Base-by-base conservation (phyloP, 2,888 invertebrate genomes). In the Eilema caniola region DNA sequence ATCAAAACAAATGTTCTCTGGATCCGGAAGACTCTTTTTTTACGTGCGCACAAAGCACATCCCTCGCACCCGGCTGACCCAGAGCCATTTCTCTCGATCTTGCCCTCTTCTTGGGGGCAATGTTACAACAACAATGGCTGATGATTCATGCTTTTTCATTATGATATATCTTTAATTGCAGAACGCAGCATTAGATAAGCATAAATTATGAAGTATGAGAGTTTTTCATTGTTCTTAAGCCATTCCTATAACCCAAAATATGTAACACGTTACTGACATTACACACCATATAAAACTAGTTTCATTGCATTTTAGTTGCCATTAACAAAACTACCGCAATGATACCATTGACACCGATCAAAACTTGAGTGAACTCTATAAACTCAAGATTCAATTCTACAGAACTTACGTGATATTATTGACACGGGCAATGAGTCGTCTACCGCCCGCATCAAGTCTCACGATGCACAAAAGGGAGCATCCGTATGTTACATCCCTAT, bases 401-500 rank as follows among this genome's bases (percentile, higher is more conserved):
- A 63, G 20, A n/a, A 57, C 16, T 47, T 41, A 25, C 56, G 60
- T 64, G 20, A 20, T 47, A 47, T 75, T 72, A 77, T 71, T 71
- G 75, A 73, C 75, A 76, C 23, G 16, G 57, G 33, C 24, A 23
- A 67, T 72, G 61, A 79, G 64, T 70, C 53, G 63, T 61, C 59
- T 72, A 67, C 65, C 70, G 75, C 72, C 74, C 83, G 79, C 78
- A 83, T 80, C 79, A 25, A 3, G 57, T 66, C 66, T 64, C 78
- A 76, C 80, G 81, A 80, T 85, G 84, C 84, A 85, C 85, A 84
- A 86, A 81, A 53, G 79, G 81, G 77, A 56, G 72, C 76, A 76
- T 69, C 57, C 68, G 70, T 66, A 71, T 76, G 70, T 80, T 83
- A 88, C 86, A 89, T 89, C 89, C 90, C 86, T 88, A 88, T 82